Percentiles rank a stretch among this genome's conserved stretches.
phyloP scores from a whole-genome alignment of 2,888 invertebrate species.

The Chalcis sispes region DNA sequence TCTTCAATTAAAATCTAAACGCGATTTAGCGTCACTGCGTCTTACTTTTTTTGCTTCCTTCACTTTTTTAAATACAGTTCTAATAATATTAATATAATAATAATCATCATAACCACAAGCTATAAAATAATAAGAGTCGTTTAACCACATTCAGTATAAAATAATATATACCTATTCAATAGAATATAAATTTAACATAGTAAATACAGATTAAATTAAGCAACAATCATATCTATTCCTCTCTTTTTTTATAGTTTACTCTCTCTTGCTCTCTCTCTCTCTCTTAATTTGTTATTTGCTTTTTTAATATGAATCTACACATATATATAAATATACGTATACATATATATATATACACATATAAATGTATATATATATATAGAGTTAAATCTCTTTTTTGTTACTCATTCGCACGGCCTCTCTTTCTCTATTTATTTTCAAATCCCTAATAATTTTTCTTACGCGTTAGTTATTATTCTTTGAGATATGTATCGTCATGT shows the following conservation, averaged over 20 bases:
- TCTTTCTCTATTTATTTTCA: slow-evolving; percentile 48
- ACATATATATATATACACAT: too few relatives aligned
- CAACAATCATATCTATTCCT: slow-evolving; percentile 69
- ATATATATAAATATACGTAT: slow-evolving; percentile 58
- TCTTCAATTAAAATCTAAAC: too few relatives aligned
- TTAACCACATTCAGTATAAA: slow-evolving; percentile 60
- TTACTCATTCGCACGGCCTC: slow-evolving; percentile 51
- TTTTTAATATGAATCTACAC: slow-evolving; percentile 48
- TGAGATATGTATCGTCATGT: slow-evolving; percentile 76
- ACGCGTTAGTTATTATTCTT: slow-evolving; percentile 75
- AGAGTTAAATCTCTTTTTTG: slow-evolving; percentile 44
- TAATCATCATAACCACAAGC: slow-evolving; percentile 58
- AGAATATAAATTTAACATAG: slow-evolving; percentile 74
- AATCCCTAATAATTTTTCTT: slow-evolving; percentile 68
- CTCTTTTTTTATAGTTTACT: slow-evolving; percentile 47
- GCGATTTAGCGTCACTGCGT: too few relatives aligned
- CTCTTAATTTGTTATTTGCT: slow-evolving; percentile 39
- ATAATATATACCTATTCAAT: slow-evolving; percentile 73
- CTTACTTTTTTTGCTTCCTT: too few relatives aligned
- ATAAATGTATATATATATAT: slow-evolving; percentile 58
- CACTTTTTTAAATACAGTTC: slow-evolving; percentile 68
- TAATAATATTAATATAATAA: slow-evolving; percentile 64
- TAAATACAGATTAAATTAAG: slow-evolving; percentile 75
- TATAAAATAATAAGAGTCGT: slow-evolving; percentile 62
- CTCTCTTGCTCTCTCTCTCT: slow-evolving; percentile 22